Evolutionary conservation across 2,888 invertebrate species (phyloP).

Genomic region (Leptopilina myrica): DNA sequence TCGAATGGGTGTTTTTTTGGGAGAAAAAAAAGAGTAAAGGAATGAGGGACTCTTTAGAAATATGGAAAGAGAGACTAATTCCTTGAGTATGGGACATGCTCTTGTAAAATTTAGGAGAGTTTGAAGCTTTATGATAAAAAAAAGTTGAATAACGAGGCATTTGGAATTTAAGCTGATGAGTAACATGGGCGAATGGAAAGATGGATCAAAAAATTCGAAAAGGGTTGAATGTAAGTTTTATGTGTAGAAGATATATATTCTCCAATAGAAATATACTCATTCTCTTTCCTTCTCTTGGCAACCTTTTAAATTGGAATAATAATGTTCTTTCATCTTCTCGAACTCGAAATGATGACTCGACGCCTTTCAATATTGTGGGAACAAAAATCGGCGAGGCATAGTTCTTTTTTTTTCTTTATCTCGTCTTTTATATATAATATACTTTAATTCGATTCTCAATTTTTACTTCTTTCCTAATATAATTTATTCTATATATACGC

Average conservation of each 20-base stretch:
- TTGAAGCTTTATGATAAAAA: constrained; percentile 57
- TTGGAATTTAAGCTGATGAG: constrained; percentile 68
- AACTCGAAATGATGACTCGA: constrained; percentile 75
- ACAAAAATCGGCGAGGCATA: constrained; percentile 68
- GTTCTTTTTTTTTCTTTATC: constrained; percentile 44
- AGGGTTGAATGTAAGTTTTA: constrained; percentile 31
- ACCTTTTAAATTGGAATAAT: constrained; percentile 76
- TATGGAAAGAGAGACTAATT: constrained; percentile 32
- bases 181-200: constrained; percentile 63
- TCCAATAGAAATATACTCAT: constrained; percentile 31
- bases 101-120: constrained; percentile 41
- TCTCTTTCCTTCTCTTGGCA: constrained; percentile 46
- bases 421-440: constrained; percentile 35
- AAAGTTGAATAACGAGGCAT: constrained; percentile 71
- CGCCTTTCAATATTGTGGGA: constrained; percentile 75
- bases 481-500: background rate
- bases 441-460: constrained; percentile 30
- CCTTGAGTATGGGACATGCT: background rate
- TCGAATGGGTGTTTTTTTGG: constrained; percentile 36
- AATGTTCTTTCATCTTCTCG: constrained; percentile 73
- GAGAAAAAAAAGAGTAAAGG: background rate
- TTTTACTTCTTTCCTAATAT: constrained; percentile 10
- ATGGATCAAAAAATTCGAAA: constrained; percentile 50
- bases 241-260: constrained; percentile 41
- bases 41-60: background rate